Conservation (phyloP, 2,888 invertebrate genomes). For the Monopis laevigella region DNA sequence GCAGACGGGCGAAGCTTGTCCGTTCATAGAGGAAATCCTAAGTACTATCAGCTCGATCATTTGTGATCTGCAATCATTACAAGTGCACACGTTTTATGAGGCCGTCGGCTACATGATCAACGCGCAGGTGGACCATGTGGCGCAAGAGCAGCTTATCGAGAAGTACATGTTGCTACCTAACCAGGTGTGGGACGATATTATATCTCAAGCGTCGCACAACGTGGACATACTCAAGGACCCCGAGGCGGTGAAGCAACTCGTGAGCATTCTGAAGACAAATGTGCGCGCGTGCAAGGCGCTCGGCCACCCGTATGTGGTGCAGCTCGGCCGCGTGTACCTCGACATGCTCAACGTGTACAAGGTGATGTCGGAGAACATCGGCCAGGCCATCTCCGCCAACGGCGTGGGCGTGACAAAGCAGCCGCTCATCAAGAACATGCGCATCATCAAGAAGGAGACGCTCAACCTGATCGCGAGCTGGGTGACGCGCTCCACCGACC, state of each 20-base stretch:
- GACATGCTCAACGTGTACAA: slow-evolving; percentile 99
- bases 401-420: slow-evolving; percentile 98
- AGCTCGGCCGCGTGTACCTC: slow-evolving; percentile 95
- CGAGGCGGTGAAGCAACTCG: slow-evolving; percentile 96
- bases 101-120: slow-evolving; percentile 99
- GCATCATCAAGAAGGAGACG: slow-evolving; percentile 98
- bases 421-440: slow-evolving; percentile 96
- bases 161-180: slow-evolving; percentile 98
- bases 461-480: slow-evolving; percentile 96
- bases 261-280: slow-evolving; percentile 98
- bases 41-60: slow-evolving; percentile 96
- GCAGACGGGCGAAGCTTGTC: slow-evolving; percentile 95
- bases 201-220: slow-evolving; percentile 95
- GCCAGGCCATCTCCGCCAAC: slow-evolving; percentile 91
- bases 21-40: slow-evolving; percentile 99
- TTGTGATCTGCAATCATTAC: slow-evolving; percentile 97
- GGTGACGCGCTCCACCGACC: slow-evolving; percentile 92
- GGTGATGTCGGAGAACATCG: slow-evolving; percentile 95
- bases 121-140: slow-evolving; percentile 89
- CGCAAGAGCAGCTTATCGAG: slow-evolving; percentile 94
- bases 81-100: slow-evolving; percentile 99
- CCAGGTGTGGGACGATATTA: slow-evolving; percentile 98
- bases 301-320: slow-evolving; percentile 94
- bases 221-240: slow-evolving; percentile 96
- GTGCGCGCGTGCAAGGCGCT: slow-evolving; percentile 98